Evolutionary conservation across 2,797 vertebrate species (phyloP), one percentile per base, ranked within the genome.

Genomic region (Hirundo rustica): DNA sequence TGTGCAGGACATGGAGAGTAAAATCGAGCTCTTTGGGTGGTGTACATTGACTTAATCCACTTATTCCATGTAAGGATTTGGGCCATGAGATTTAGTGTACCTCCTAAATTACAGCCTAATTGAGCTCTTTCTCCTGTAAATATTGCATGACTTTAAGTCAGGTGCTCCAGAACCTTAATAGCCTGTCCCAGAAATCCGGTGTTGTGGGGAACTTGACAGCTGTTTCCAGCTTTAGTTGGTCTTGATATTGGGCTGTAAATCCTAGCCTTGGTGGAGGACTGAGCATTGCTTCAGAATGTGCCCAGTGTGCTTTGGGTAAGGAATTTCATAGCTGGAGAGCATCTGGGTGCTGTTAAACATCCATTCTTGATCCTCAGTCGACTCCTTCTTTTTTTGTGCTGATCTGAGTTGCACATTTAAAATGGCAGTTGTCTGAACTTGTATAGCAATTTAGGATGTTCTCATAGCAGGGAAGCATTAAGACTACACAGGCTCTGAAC

Each of bases 351-450:
- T 85, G 77, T 92, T 92, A 96, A 91, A 92, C 64, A 93, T 85
- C 86, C 86, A 57, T 89, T 92, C 92, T 60, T 73, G 77, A 87
- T 96, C 83, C 93, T 83, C 65, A 42, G 61, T 79, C 0, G 1
- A 45, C 45, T 58, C 29, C 48, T 68, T 92, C 47, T 74, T 67
- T 89, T 89, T 85, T 88, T 76, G 60, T 82, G 25, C 40, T 85
- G 79, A 93, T 95, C 85, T 88, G 77, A 95, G 78, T 80, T 96
- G 79, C 84, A 88, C 65, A 68, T 95, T 76, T 92, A 48, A 95
- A 95, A 94, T 80, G 50, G 80, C 78, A 94, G 94, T 97, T 91
- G 77, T 94, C 75, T 96, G 92, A 94, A 93, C 86, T 94, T 87
- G 67, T 92, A 83, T 82, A 82, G 95, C 80, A 67, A 71, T 94